These are phyloP conservation scores for Conopomorpha cramerella DNA, from an alignment of 1,140 invertebrate species.

Conservation along the genomic window DNA sequence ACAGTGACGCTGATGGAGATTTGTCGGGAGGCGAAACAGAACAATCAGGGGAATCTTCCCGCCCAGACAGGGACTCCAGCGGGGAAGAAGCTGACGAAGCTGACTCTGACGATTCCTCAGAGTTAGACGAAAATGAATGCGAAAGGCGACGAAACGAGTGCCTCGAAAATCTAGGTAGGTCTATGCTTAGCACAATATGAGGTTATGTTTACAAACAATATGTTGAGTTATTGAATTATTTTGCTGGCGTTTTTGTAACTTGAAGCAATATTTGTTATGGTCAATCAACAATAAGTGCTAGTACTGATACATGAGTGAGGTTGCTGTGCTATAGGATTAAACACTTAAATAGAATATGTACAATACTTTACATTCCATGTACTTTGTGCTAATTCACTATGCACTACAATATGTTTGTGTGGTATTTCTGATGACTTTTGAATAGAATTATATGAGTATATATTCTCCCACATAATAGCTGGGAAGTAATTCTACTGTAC, in stretches of 20 bases:
- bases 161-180: slow-evolving; percentile 75
- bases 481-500: too few species aligned
- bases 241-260: background rate
- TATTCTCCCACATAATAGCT: too few species aligned
- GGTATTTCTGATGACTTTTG: too few species aligned
- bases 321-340: too few species aligned
- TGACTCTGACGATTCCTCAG: slow-evolving; percentile 80
- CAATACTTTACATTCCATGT: too few species aligned
- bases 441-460: too few species aligned
- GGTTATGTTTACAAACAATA: slow-evolving; percentile 58
- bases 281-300: too few species aligned
- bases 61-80: slow-evolving; percentile 70
- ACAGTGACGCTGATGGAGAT: slow-evolving; percentile 63
- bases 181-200: slow-evolving; percentile 16
- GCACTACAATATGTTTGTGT: too few species aligned
- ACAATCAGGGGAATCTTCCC: slow-evolving; percentile 63
- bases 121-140: slow-evolving; percentile 93
- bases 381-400: too few species aligned
- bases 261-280: slow-evolving; percentile 3
- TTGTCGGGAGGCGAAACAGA: slow-evolving; percentile 68
- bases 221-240: background rate
- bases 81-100: slow-evolving; percentile 72
- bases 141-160: slow-evolving; percentile 81
- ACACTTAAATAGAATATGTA: too few species aligned
- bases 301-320: too few species aligned